Evolutionary conservation across 2,113 vertebrate genomes (phyloP), one percentile per base, ranked within the genome.

Genomic region (Saimiri boliviensis): DNA sequence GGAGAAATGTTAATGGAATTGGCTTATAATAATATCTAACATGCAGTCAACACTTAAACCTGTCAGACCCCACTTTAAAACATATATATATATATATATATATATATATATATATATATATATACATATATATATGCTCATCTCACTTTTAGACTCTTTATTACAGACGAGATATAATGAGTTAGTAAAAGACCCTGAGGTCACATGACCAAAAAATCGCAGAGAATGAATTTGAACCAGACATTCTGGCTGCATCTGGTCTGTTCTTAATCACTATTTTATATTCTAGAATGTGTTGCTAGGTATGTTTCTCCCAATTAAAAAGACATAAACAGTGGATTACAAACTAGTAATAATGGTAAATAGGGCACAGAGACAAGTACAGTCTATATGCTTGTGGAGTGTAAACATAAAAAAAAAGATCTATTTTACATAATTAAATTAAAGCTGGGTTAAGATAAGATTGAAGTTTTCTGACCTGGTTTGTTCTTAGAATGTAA

Each of bases 301-400:
- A 80, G 66, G 10, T 32, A 79, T 19, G 84, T 54, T 42, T 37
- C 8, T 3, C 16, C 13, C 35, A 81, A 89, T 79, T 80, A 94
- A 92, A 83, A 1, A 96, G 3, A 3, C 76, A 40, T 84, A 92
- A 89, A 83, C 37, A 83, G 20, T 89, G 52, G 35, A 79, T 92
- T 37, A 40, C 8, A 74, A 80, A 77, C n/a, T 76, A 76, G 13
- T 89, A 60, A 71, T 86, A 89, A 70, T 58, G 32, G 14, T 92
- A 91, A 93, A 58, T 89, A 47, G 47, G 27, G 4, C 92, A 47
- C 77, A 70, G 27, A 94, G 95, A 70, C 25, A 95, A 90, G n/a
- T 60, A 16, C 3, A 45, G 7, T 71, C 40, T 66, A 30, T n/a
- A 63, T 77, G 30, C 25, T 60, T 70, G 1, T 73, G 9, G 63